A percentile compares a stretch with the other conserved stretches of the same genome.
These are phyloP conservation scores for Zeugodacus cucurbitae DNA, from an alignment of 1,140 invertebrate genomes.

Conservation along the genomic window DNA sequence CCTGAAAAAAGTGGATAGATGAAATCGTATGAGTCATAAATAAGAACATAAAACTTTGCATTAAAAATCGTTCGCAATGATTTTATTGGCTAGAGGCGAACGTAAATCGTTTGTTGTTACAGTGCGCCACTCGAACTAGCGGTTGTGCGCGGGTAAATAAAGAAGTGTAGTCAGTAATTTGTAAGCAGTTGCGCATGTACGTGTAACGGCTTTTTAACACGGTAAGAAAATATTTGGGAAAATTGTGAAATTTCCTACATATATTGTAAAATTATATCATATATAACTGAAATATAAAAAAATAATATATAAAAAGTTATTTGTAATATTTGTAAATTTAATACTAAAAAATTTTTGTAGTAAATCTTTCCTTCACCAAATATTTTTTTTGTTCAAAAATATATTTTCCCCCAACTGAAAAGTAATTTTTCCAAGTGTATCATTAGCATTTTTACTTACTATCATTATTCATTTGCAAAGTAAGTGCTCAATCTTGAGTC, in stretches of 20 bases:
- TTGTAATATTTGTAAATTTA: too few relatives aligned
- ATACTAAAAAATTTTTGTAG: too few relatives aligned
- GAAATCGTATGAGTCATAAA: constrained; percentile 39
- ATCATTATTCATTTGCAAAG: constrained; percentile 37
- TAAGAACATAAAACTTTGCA: constrained; percentile 59
- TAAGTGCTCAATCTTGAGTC: constrained; percentile 33
- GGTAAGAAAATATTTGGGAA: not conserved
- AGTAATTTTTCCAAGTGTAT: not conserved
- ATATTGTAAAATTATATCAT: too few relatives aligned
- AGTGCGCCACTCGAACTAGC: constrained; percentile 21
- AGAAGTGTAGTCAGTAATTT: not conserved
- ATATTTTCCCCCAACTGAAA: not conserved
- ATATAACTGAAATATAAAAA: too few relatives aligned
- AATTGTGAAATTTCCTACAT: too few relatives aligned
- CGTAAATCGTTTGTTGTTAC: constrained; percentile 56
- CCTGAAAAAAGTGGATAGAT: not conserved
- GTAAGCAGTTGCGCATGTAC: too few relatives aligned
- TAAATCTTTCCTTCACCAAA: too few relatives aligned
- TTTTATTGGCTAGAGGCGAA: constrained; percentile 64
- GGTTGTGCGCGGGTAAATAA: constrained; percentile 1
- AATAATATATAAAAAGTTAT: too few relatives aligned
- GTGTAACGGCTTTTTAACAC: not conserved
- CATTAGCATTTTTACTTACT: constrained; percentile 33
- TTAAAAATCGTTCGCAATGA: constrained; percentile 64
- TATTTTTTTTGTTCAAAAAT: not conserved